phyloP scores from a whole-genome alignment of 2,888 invertebrate species.

The Nasonia oneida region DNA sequence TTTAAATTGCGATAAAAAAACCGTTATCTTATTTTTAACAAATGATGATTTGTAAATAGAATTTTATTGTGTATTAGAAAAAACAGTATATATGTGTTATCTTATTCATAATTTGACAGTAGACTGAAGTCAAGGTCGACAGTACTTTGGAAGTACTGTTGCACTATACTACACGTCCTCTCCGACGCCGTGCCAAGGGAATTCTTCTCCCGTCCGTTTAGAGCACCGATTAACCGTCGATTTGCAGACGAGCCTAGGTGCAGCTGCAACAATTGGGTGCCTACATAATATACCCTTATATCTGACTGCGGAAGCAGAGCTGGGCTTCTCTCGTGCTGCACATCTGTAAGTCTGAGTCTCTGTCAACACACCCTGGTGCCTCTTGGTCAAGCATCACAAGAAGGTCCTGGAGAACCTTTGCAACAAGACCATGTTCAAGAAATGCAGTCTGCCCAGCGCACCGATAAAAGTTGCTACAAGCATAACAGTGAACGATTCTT shows the following conservation, averaged over 20 bases:
- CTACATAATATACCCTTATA: constrained; percentile 73
- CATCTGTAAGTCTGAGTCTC: constrained; percentile 74
- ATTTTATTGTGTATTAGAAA: too few relatives aligned
- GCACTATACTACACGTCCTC: too few relatives aligned
- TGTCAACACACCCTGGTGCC: constrained; percentile 78
- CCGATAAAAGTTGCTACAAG: too few relatives aligned
- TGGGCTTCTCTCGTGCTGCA: constrained; percentile 70
- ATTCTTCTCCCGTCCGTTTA: constrained; percentile 65
- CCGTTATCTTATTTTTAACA: too few relatives aligned
- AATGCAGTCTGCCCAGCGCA: constrained; percentile 71
- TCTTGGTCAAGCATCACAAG: constrained; percentile 81
- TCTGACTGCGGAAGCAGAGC: constrained; percentile 77
- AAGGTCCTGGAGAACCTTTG: constrained; percentile 80
- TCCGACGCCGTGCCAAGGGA: constrained; percentile 74
- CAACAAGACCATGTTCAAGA: constrained; percentile 76
- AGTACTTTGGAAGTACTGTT: constrained; percentile 67
- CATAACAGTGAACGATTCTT: too few relatives aligned
- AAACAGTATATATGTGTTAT: too few relatives aligned
- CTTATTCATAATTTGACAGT: too few relatives aligned
- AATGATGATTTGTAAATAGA: too few relatives aligned
- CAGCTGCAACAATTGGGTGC: constrained; percentile 10
- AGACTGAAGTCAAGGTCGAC: constrained; percentile 66
- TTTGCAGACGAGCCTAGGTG: neutral
- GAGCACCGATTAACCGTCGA: constrained; percentile 2
- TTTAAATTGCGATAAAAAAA: too few relatives aligned